A percentile compares a stretch with the other conserved stretches of the same genome.
These are phyloP conservation scores for Punctoribates punctum DNA, from an alignment of 2,888 invertebrate species.

Conservation along the genomic window DNA sequence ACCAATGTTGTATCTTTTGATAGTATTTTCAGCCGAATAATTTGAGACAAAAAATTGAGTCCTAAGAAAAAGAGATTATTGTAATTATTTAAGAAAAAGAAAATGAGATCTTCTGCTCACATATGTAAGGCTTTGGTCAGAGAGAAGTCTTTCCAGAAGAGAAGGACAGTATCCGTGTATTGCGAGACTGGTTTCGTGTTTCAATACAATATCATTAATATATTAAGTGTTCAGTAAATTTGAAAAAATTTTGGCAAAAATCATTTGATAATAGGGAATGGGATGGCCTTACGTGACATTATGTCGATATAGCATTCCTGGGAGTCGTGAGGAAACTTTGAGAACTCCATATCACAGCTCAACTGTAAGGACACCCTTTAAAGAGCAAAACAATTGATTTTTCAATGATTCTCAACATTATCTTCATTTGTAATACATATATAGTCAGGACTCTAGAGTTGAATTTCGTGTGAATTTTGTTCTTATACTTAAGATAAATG, in stretches of 20 bases:
- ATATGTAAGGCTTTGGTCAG: slow-evolving; percentile 40
- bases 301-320: slow-evolving; percentile 47
- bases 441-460: no score
- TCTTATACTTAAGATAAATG: no score
- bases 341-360: slow-evolving; percentile 41
- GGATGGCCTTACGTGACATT: slow-evolving; percentile 46
- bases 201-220: background rate
- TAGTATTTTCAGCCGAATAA: slow-evolving; percentile 39
- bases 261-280: background rate
- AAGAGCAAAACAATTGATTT: background rate
- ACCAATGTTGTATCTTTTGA: slow-evolving; percentile 46
- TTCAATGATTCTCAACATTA: no score
- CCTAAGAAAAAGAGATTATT: background rate
- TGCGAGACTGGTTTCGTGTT: slow-evolving; percentile 42
- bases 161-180: slow-evolving; percentile 43
- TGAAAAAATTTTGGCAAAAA: background rate
- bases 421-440: no score
- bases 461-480: no score
- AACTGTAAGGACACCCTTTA: slow-evolving; percentile 45
- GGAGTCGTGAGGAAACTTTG: slow-evolving; percentile 47
- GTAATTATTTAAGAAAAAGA: background rate
- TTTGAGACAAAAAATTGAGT: slow-evolving; percentile 45
- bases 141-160: slow-evolving; percentile 46
- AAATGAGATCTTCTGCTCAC: slow-evolving; percentile 25
- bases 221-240: background rate